Evolutionary conservation across 2,113 vertebrate species (phyloP).

Genomic region (Cathartes aura): DNA sequence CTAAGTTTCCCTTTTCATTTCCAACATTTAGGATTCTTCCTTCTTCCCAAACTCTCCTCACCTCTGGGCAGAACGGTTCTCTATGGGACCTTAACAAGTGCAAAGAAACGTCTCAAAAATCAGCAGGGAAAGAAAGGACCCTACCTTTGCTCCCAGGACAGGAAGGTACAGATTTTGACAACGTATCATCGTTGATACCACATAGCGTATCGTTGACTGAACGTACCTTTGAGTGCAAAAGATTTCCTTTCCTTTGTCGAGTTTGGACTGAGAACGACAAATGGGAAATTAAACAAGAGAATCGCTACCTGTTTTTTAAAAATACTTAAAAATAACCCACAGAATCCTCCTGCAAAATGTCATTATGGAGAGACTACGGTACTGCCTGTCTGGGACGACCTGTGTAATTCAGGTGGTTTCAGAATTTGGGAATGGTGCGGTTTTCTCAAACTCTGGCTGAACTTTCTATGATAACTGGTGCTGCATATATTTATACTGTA

Average conservation of each 20-base stretch:
- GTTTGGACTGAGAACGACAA: neutral
- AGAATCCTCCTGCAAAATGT: neutral
- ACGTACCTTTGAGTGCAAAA: neutral
- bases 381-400: neutral
- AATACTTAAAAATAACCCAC: neutral
- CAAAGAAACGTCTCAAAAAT: neutral
- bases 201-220: neutral
- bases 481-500: neutral
- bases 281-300: neutral
- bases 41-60: neutral
- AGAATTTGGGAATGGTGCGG: neutral
- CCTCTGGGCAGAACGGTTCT: neutral
- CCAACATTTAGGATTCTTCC: neutral
- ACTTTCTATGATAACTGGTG: neutral
- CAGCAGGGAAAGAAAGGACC: neutral
- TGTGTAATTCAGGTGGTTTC: neutral
- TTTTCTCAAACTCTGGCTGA: neutral
- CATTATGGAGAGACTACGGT: neutral
- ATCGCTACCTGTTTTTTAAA: neutral
- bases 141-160: neutral
- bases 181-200: rapidly evolving
- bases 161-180: neutral
- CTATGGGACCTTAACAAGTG: neutral
- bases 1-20: neutral
- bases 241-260: neutral